Percentiles rank a stretch among this genome's conserved stretches.
Evolutionary conservation across 2,797 vertebrate genomes (phyloP).

Genomic region (Trematomus bernacchii): DNA sequence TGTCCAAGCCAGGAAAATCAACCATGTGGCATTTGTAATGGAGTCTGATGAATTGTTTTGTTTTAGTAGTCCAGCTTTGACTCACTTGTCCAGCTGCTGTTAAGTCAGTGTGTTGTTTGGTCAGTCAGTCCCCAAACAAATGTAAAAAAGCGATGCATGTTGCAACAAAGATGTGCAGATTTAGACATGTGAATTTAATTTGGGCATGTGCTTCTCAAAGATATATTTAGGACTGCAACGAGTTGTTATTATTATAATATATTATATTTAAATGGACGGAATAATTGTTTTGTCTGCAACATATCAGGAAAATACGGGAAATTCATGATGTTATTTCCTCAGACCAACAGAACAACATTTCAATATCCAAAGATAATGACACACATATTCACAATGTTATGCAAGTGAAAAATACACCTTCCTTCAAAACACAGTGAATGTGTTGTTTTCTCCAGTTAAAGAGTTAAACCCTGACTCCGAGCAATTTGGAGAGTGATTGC

Average conservation of each 20-base stretch:
- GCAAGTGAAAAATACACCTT: not conserved
- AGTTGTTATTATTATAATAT: not conserved
- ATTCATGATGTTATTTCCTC: not conserved
- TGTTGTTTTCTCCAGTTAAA: not conserved
- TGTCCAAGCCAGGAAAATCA: not conserved
- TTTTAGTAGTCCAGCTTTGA: conserved; percentile 12
- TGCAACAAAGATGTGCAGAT: not conserved
- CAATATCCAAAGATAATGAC: too few relatives aligned
- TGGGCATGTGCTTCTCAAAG: not conserved
- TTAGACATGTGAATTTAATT: not conserved
- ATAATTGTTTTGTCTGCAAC: not conserved
- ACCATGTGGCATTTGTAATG: not conserved
- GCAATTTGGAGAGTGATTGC: conserved; percentile 1
- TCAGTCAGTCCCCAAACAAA: not conserved
- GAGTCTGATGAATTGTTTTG: not conserved
- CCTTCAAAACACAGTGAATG: not conserved
- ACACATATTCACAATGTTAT: not conserved
- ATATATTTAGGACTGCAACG: not conserved
- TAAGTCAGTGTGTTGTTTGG: conserved; percentile 6
- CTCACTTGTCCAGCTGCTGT: conserved; percentile 29
- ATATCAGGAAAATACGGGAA: not conserved
- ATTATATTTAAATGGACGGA: not conserved
- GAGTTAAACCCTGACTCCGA: conserved; percentile 1
- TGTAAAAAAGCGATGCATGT: not conserved
- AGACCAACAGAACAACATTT: not conserved